A percentile compares a stretch with the other conserved stretches of the same genome.
These are phyloP conservation scores for Crambe crambe DNA, from an alignment of 37 sponge, comb jelly and placozoan genomes.

Conservation along the genomic window DNA sequence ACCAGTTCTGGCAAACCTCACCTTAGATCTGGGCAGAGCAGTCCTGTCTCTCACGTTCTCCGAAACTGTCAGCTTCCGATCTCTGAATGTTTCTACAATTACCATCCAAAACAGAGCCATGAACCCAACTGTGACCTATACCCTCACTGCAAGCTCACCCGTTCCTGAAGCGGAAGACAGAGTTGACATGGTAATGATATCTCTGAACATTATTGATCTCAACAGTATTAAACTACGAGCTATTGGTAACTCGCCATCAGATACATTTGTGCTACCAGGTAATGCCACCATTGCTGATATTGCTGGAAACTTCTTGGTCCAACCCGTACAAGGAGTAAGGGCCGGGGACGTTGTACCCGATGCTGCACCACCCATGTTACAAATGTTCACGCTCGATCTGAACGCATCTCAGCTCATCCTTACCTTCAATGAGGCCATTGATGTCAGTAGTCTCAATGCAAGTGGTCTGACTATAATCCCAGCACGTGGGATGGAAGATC, in stretches of 20 bases:
- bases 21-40: conserved; percentile 71
- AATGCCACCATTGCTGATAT: conserved; percentile 60
- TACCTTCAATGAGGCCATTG: conserved; percentile 83
- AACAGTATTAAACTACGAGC: conserved; percentile 59
- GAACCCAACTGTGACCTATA: conserved; percentile 33
- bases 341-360: conserved; percentile 60
- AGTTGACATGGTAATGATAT: conserved; percentile 12
- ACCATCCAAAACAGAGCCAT: conserved; percentile 57
- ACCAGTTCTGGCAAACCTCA: conserved; percentile 68
- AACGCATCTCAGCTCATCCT: conserved; percentile 70
- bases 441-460: conserved; percentile 41
- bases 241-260: conserved; percentile 51
- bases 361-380: conserved; percentile 49
- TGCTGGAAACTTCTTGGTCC: conserved; percentile 50
- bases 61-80: conserved; percentile 59
- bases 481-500: conserved; percentile 39
- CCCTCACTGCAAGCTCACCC: conserved; percentile 53
- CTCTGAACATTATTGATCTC: conserved; percentile 66
- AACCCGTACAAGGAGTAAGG: conserved; percentile 28
- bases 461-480: conserved; percentile 60
- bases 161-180: conserved; percentile 1
- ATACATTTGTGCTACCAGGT: conserved; percentile 68
- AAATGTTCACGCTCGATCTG: conserved; percentile 66
- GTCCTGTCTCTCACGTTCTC: conserved; percentile 69
- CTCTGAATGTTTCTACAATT: conserved; percentile 47